These are phyloP conservation scores for Bombycilla garrulus DNA, from an alignment of 2,113 vertebrate genomes.

Conservation along the genomic window DNA sequence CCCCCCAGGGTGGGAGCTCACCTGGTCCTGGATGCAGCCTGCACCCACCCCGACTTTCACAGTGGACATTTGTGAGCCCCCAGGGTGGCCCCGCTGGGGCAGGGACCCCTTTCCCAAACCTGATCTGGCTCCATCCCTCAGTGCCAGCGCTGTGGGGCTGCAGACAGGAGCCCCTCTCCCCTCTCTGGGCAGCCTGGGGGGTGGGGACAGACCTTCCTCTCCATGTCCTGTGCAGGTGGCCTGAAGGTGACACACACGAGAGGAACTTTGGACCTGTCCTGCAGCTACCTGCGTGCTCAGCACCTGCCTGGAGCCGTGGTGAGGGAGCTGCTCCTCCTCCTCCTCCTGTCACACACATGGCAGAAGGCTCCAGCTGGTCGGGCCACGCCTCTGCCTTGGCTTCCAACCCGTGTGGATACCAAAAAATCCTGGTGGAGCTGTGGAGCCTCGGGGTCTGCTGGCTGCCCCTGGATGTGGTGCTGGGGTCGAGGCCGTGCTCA, in stretches of 20 bases:
- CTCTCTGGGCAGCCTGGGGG: neutral
- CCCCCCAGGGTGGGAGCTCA: neutral
- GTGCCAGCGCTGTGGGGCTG: neutral
- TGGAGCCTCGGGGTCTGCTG: neutral
- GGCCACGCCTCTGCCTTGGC: neutral
- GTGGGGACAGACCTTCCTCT: neutral
- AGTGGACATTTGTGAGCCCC: neutral
- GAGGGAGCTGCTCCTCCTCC: neutral
- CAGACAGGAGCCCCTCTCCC: neutral
- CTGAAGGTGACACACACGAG: neutral
- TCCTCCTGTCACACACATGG: neutral
- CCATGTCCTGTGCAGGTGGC: neutral
- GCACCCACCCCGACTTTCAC: neutral
- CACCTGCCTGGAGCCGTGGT: neutral
- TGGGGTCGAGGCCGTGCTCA: neutral
- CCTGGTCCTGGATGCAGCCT: neutral
- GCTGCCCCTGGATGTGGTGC: neutral
- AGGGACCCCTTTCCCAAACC: neutral
- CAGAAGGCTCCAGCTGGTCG: neutral
- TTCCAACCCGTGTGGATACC: neutral
- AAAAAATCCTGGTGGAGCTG: neutral
- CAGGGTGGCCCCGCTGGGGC: rapidly evolving
- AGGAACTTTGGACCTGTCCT: conserved; percentile 4
- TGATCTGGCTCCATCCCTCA: neutral
- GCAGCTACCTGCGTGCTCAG: neutral